These are phyloP conservation scores for Panzeria rudis DNA, from an alignment of 2,888 invertebrate genomes.

Conservation along the genomic window DNA sequence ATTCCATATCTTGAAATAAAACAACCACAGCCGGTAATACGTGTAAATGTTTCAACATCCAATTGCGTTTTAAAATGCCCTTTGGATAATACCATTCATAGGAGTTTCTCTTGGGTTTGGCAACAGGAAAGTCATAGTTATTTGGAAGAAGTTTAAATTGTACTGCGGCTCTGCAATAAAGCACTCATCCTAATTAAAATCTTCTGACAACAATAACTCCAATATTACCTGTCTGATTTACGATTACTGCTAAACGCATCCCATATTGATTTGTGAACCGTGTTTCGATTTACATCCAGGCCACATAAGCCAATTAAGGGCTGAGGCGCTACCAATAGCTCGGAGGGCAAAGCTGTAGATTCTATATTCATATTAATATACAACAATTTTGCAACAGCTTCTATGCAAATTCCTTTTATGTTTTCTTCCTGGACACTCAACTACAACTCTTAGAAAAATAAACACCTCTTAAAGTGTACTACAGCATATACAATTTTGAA, in stretches of 20 bases:
- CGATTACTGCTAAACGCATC: conserved; percentile 94
- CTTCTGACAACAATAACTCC: not conserved
- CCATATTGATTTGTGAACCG: conserved; percentile 96
- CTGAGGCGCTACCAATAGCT: conserved; percentile 92
- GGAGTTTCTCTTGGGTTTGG: conserved; percentile 93
- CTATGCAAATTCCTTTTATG: conserved; percentile 12
- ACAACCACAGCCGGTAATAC: conserved; percentile 96
- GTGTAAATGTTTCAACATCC: conserved; percentile 96
- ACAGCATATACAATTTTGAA: conserved; percentile 36
- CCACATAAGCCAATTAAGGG: conserved; percentile 95
- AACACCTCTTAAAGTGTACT: conserved; percentile 30
- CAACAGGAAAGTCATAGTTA: conserved; percentile 94
- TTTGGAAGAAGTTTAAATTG: conserved; percentile 92
- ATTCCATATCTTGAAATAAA: conserved; percentile 98
- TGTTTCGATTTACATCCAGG: conserved; percentile 92
- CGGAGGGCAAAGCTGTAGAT: conserved; percentile 90
- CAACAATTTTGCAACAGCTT: not conserved
- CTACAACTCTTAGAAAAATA: conserved; percentile 4
- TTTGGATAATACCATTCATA: conserved; percentile 98
- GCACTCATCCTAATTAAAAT: not conserved
- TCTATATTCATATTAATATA: conserved; percentile 85
- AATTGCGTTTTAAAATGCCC: conserved; percentile 96
- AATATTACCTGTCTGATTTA: conserved; percentile 86
- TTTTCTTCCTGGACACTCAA: conserved; percentile 33
- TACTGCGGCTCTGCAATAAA: conserved; percentile 87